These are phyloP conservation scores for Cebus imitator DNA, from an alignment of 2,113 vertebrate species.

Conservation along the genomic window DNA sequence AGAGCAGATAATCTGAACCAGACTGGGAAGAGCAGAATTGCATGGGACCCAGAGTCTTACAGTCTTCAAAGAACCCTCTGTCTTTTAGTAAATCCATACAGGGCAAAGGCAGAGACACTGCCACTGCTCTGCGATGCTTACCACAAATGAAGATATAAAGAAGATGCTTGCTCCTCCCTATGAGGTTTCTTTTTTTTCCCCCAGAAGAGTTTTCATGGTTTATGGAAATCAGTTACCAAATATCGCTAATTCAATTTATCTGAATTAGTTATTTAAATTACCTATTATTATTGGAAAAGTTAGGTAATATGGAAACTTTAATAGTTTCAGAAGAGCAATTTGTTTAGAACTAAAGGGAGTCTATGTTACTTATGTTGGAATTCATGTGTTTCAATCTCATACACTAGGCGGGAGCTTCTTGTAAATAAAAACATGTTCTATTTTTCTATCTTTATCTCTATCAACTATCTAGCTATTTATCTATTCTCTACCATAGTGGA, in stretches of 20 bases:
- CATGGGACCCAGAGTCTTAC: neutral
- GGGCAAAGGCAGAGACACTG: neutral
- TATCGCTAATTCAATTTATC: neutral
- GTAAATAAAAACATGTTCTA: neutral
- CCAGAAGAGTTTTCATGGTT: neutral
- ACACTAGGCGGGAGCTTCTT: neutral
- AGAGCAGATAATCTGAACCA: neutral
- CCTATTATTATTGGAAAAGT: neutral
- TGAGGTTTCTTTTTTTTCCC: neutral
- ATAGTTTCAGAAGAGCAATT: neutral
- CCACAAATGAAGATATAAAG: neutral
- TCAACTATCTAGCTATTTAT: neutral
- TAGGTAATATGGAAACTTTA: neutral
- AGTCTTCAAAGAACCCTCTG: neutral
- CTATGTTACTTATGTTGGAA: neutral
- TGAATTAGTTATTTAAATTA: neutral
- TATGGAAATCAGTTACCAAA: neutral
- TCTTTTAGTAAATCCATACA: neutral
- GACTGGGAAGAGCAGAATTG: neutral
- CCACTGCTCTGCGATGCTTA: neutral
- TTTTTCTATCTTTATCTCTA: neutral
- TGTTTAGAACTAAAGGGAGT: neutral
- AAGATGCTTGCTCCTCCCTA: neutral
- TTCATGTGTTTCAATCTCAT: neutral
- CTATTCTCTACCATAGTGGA: neutral